A percentile compares a stretch with the other conserved stretches of the same genome.
Evolutionary conservation across 2,888 invertebrate genomes (phyloP).

Genomic region (Epistrophella euchroma): DNA sequence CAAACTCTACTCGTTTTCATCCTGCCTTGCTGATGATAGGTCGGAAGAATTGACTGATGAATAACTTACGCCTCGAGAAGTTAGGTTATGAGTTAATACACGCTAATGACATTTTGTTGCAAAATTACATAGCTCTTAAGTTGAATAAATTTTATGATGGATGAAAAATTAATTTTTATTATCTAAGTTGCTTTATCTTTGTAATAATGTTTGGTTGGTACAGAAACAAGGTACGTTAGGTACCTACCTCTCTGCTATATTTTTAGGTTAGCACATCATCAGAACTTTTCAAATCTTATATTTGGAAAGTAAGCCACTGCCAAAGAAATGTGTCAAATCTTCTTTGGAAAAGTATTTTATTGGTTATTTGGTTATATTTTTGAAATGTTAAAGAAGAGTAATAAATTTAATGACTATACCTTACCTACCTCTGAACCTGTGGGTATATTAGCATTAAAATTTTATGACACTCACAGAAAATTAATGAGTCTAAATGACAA

Average conservation of each 20-base stretch:
- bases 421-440: neutral
- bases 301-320: neutral
- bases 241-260: neutral
- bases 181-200: neutral
- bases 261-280: conserved; percentile 5
- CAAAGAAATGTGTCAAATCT: conserved; percentile 5
- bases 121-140: conserved; percentile 12
- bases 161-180: conserved; percentile 12
- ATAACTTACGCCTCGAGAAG: conserved; percentile 22
- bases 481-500: conserved; percentile 10
- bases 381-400: neutral
- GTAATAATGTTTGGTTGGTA: neutral
- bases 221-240: neutral
- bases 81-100: conserved; percentile 16
- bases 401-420: neutral
- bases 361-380: neutral
- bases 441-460: neutral
- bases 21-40: neutral
- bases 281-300: conserved; percentile 14
- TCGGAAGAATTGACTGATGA: conserved; percentile 10
- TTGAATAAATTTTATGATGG: conserved; percentile 35
- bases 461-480: conserved; percentile 1
- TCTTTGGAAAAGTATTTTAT: conserved; percentile 6
- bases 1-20: neutral
- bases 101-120: conserved; percentile 26